phyloP scores from a whole-genome alignment of 2,113 vertebrate species.

The Sinocyclocheilus anshuiensis region DNA sequence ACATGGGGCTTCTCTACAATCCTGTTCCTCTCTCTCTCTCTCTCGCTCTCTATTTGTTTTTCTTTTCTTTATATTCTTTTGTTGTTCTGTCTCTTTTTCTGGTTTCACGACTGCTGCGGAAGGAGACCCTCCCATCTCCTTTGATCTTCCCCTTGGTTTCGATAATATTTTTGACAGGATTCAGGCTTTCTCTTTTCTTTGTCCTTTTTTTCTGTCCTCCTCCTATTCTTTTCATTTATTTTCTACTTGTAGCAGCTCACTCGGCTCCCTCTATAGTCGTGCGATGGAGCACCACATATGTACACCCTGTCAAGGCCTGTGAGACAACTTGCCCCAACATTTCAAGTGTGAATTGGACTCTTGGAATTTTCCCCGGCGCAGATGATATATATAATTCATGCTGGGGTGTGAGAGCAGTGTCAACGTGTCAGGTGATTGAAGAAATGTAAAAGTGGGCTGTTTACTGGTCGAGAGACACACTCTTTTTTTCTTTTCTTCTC shows the following conservation, averaged over 20 bases:
- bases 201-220: slow-evolving; percentile 36
- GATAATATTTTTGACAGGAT: slow-evolving; percentile 78
- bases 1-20: slow-evolving; percentile 82
- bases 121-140: slow-evolving; percentile 72
- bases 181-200: slow-evolving; percentile 58
- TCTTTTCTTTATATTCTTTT: slow-evolving; percentile 78
- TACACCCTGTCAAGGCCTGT: slow-evolving; percentile 68
- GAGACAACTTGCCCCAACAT: slow-evolving; percentile 77
- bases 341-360: slow-evolving; percentile 77
- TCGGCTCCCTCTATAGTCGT: slow-evolving; percentile 30
- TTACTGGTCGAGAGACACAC: slow-evolving; percentile 74
- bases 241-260: slow-evolving; percentile 30
- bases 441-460: slow-evolving; percentile 79
- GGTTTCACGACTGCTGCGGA: slow-evolving; percentile 65
- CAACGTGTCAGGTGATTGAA: slow-evolving; percentile 79
- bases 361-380: slow-evolving; percentile 66
- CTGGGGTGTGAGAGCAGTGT: slow-evolving; percentile 77
- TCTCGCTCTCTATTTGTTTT: slow-evolving; percentile 73
- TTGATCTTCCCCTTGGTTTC: slow-evolving; percentile 69
- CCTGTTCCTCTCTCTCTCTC: slow-evolving; percentile 72
- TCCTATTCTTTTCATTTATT: slow-evolving; percentile 51
- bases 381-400: slow-evolving; percentile 84
- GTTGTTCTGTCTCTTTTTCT: slow-evolving; percentile 76
- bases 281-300: slow-evolving; percentile 62
- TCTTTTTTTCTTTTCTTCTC: slow-evolving; percentile 58